phyloP scores from a whole-genome alignment of 2,888 invertebrate genomes.

The Incurvaria masculella region DNA sequence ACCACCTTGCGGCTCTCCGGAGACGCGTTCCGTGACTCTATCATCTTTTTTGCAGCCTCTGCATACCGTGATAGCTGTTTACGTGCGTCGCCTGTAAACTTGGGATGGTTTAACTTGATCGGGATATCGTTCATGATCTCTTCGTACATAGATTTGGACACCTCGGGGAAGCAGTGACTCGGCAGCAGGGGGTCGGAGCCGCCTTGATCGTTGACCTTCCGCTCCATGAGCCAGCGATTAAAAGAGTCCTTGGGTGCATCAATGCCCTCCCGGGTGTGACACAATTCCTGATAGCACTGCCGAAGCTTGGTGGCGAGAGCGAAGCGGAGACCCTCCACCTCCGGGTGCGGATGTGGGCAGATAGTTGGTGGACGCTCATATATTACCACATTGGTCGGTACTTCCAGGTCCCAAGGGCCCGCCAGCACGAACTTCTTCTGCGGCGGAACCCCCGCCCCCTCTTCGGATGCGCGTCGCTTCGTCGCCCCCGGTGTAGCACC shows the following conservation, averaged over 20 bases:
- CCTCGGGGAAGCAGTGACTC: slow-evolving; percentile 87
- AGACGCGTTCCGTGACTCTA: slow-evolving; percentile 89
- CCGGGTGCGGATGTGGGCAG: slow-evolving; percentile 91
- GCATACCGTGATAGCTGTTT: slow-evolving; percentile 93
- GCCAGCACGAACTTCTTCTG: slow-evolving; percentile 84
- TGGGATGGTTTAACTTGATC: slow-evolving; percentile 91
- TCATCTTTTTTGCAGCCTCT: slow-evolving; percentile 95
- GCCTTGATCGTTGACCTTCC: slow-evolving; percentile 83
- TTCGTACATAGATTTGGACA: slow-evolving; percentile 92
- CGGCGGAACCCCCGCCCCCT: slow-evolving; percentile 70
- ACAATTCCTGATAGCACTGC: slow-evolving; percentile 91
- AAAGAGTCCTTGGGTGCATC: slow-evolving; percentile 97
- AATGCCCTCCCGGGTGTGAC: slow-evolving; percentile 88
- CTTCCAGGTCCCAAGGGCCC: slow-evolving; percentile 94
- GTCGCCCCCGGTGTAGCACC: slow-evolving; percentile 56
- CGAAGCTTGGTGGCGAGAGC: slow-evolving; percentile 80
- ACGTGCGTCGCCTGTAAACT: slow-evolving; percentile 92
- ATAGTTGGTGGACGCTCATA: slow-evolving; percentile 82
- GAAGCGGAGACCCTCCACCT: slow-evolving; percentile 85
- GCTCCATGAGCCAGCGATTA: slow-evolving; percentile 94
- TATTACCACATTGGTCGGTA: slow-evolving; percentile 88
- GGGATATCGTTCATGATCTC: slow-evolving; percentile 99
- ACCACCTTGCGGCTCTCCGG: slow-evolving; percentile 95
- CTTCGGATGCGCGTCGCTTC: slow-evolving; percentile 78
- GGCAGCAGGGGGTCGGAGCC: slow-evolving; percentile 91